Base-by-base conservation (phyloP, 2,888 invertebrate species). In the Heteromyza rotundicornis region DNA sequence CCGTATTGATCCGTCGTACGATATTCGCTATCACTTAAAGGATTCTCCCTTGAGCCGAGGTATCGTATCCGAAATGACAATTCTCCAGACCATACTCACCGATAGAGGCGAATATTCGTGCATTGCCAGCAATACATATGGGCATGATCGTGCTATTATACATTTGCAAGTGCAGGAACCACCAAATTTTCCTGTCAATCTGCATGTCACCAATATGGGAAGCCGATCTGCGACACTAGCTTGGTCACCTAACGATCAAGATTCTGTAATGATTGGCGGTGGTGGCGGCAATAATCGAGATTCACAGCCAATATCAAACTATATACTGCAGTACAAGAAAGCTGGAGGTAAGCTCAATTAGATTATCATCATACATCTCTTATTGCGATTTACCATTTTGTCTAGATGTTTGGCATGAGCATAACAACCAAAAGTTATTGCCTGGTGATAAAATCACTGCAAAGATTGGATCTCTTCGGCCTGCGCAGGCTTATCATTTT, bases 21-120 rank as follows among this genome's bases (percentile, higher is more conserved):
- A 86, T 68, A 82, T 84, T 62, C 84, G 84, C 23, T 85, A 84
- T 64, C 79, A 80, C 10, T 72, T 83, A 1, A 81, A 81, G 57
- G 81, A 84, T 63, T 81, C 83, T 1, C 81, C 81, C 1, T 68
- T 82, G 0, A 76, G 78, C 16, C 79, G 80, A 20, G 85, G 85
- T 2, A 71, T 84, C n/a, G 80, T 85, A 14, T 89, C 88, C 0
- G 86, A 87, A 69, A 74, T 89, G 65, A 84, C 85, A 1, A 85
- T 89, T 57, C 76, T 83, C 8, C 86, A 88, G 52, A 86, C 87
- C 7, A 81, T 83, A 16, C 77, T 85, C 19, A 80, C 82, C 17
- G 86, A 86, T 70, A 83, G 88, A 8, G 86, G 86, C 2, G 88
- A 89, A 72, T 89, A 88, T 75, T 85, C 85, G 1, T 89, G 89